Conservation (phyloP, 2,797 vertebrate genomes). For the Darevskia mixta region DNA sequence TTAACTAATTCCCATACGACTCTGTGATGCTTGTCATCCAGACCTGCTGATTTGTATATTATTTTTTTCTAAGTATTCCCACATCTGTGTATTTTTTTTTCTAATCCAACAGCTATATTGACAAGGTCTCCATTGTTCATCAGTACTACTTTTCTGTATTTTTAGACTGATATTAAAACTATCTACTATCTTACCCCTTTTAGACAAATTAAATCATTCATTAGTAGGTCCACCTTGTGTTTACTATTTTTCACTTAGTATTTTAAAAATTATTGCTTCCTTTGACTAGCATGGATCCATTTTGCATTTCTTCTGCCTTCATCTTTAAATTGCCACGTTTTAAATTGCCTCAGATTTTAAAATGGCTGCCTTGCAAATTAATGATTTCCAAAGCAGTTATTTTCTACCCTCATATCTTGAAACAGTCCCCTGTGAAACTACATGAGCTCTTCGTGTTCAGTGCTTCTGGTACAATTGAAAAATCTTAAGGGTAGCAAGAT, state of each 20-base stretch:
- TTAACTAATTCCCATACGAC: conserved; percentile 72
- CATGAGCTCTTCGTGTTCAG: neutral
- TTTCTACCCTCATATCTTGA: neutral
- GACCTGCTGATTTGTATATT: conserved; percentile 71
- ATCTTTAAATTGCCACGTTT: neutral
- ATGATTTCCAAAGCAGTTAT: neutral
- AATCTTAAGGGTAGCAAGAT: neutral
- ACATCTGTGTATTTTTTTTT: conserved; percentile 66
- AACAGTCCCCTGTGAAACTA: neutral
- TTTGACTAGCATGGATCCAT: neutral
- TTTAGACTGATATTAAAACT: conserved; percentile 40
- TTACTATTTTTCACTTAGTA: neutral
- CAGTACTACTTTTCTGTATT: conserved; percentile 15
- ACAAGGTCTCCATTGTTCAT: conserved; percentile 56
- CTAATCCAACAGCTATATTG: conserved; percentile 62
- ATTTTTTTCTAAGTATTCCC: conserved; percentile 72
- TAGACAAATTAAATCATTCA: neutral
- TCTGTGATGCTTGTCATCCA: conserved; percentile 66
- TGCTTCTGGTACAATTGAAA: neutral
- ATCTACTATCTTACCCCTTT: accelerated
- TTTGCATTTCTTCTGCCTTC: conserved; percentile 13
- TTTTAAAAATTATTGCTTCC: neutral
- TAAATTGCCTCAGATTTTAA: neutral
- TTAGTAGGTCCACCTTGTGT: neutral
- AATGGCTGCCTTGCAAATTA: neutral